Evolutionary conservation across 1,140 invertebrate species (phyloP), one percentile per base, ranked within the genome.

Genomic region (Drosophila arawakana): DNA sequence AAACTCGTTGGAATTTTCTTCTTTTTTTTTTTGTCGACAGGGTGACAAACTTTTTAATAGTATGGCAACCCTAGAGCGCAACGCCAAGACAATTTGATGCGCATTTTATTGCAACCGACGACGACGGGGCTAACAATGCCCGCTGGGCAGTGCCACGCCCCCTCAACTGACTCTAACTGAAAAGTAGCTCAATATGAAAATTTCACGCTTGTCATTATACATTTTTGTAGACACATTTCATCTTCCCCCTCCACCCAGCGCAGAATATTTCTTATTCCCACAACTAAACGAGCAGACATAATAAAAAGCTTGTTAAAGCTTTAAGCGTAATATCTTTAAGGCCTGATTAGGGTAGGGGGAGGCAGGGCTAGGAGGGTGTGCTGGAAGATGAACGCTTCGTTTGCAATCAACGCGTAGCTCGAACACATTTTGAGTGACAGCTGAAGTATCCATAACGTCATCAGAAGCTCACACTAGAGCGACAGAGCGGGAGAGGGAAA

Each of bases 381-480:
- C n/a, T 6, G 7, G 10, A 39, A n/a, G 10, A 21, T 6, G 52
- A 54, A 30, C 18, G 44, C 63, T 57, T 59, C 21, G 37, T 47
- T 62, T 76, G 80, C 80, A 84, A 83, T 84, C 73, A 85, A 65
- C 71, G 73, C 54, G 44, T 41, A 15, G 39, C 65, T 68, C 57
- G 39, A 62, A 50, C 62, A 55, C 66, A 80, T 59, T 88, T 80
- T 80, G 83, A 88, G 74, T 89, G 84, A 88, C 80, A 88, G 74
- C 67, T 78, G 80, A 89, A 84, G 85, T 78, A 90, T 84, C 85
- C 78, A 81, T 81, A 89, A 81, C 81, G 74, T 89, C 85, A 90
- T 78, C 85, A 76, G 69, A 46, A 65, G 76, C 76, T 63, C 73
- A 71, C 35, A 70, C 49, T 47, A 47, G 35, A 39, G 62, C n/a